phyloP scores from a whole-genome alignment of 2,888 invertebrate species.

The Thymelicus lineola region DNA sequence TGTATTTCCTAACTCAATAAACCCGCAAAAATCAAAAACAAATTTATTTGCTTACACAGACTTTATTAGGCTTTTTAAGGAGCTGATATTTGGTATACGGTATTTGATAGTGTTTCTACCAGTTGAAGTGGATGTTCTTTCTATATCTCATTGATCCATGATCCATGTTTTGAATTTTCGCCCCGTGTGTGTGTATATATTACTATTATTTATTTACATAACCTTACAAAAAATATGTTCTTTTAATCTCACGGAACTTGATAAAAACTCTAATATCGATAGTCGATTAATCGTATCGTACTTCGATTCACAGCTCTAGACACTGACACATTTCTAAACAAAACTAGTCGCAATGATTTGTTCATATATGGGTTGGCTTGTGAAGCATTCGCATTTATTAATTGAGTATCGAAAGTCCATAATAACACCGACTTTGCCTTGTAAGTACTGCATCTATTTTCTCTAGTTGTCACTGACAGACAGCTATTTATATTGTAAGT shows the following conservation, averaged over 20 bases:
- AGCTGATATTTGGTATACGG: too few relatives aligned
- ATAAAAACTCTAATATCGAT: conserved; percentile 26
- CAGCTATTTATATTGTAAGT: conserved; percentile 34
- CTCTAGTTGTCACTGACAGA: conserved; percentile 25
- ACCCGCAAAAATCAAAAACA: too few relatives aligned
- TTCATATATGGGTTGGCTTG: conserved; percentile 46
- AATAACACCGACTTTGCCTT: conserved; percentile 32
- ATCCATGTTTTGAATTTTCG: too few relatives aligned
- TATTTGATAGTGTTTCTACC: too few relatives aligned
- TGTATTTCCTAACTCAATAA: not conserved
- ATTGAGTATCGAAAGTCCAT: conserved; percentile 54
- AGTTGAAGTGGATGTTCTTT: too few relatives aligned
- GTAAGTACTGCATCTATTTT: conserved; percentile 18
- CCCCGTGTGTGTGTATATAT: too few relatives aligned
- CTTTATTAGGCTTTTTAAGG: too few relatives aligned
- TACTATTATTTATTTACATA: too few relatives aligned
- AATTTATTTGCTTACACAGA: too few relatives aligned
- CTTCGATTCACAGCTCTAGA: conserved; percentile 37
- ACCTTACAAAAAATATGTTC: too few relatives aligned
- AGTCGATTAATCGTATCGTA: conserved; percentile 1
- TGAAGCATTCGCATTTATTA: conserved; percentile 52
- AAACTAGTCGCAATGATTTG: conserved; percentile 34
- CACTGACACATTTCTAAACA: conserved; percentile 41
- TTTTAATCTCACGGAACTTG: not conserved
- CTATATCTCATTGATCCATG: too few relatives aligned